Percentiles rank a stretch among this genome's conserved stretches.
Evolutionary conservation across 2,113 vertebrate genomes (phyloP).

Genomic region (Mesitornis unicolor): DNA sequence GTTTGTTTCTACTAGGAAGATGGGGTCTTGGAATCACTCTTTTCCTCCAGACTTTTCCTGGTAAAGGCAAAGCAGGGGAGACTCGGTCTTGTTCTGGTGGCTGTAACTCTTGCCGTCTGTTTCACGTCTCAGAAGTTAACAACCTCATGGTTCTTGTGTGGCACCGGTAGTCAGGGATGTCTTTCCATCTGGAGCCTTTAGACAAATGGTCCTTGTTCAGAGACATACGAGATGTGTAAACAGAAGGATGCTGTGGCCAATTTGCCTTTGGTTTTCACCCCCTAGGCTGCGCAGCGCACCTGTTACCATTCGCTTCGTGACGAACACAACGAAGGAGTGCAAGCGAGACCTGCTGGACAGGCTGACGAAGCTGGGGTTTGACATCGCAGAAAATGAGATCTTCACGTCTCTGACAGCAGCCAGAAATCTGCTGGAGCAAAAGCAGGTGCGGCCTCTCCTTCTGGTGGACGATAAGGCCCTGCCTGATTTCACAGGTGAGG

Average conservation of each 20-base stretch:
- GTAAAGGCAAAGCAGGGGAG: not conserved
- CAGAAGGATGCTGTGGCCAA: not conserved
- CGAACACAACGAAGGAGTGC: conserved; percentile 95
- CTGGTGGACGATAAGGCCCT: conserved; percentile 88
- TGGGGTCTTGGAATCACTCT: not conserved
- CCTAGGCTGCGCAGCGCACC: conserved; percentile 81
- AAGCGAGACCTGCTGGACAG: conserved; percentile 85
- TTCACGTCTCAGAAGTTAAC: not conserved
- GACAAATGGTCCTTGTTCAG: rapidly evolving
- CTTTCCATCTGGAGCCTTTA: not conserved
- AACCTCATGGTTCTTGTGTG: not conserved
- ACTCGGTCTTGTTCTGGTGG: not conserved
- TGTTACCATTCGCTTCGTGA: conserved; percentile 87
- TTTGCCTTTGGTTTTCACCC: not conserved
- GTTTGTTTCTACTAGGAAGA: not conserved
- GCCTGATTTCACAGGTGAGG: conserved; percentile 88
- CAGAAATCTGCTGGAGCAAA: conserved; percentile 86
- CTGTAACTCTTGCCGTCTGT: too few relatives aligned
- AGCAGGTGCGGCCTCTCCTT: conserved; percentile 84
- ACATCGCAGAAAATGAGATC: conserved; percentile 89
- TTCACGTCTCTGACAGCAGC: conserved; percentile 94
- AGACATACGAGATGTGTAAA: rapidly evolving
- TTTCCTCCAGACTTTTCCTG: not conserved
- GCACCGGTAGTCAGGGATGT: not conserved
- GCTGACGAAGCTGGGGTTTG: conserved; percentile 82